Evolutionary conservation across 2,797 vertebrate species (phyloP), one percentile per base, ranked within the genome.

Genomic region (Eospalax fontanierii): DNA sequence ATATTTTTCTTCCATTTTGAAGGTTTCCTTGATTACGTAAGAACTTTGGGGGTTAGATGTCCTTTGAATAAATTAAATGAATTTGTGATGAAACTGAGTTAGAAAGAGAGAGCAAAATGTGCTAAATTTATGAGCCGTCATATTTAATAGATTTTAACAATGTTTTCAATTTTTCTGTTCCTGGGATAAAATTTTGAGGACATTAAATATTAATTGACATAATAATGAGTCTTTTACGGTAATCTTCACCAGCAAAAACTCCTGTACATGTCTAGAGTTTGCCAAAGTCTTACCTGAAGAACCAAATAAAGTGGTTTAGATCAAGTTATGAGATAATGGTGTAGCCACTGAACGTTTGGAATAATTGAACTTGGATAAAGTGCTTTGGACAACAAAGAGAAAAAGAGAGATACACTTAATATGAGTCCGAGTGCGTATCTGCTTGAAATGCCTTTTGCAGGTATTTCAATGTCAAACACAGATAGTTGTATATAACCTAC

Each of bases 381-480:
- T 75, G 22, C 18, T 50, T 89, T 54, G 24, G 12, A 33, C 9
- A 24, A 26, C 22, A 26, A 22, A 87, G 16, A 30, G 11, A 30
- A 65, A 18, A 1, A n/a, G 0, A 38, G 35, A 79, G 26, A 16
- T 7, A 16, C 30, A 68, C 12, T n/a, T 66, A 84, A 24, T 59
- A 54, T 43, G 59, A 5, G 2, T 30, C 33, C 59, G 10, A 70
- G 9, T 0, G 0, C 9, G 57, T 3, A 2, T 76, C 30, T 83
- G 2, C 35, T 5, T 76, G 43, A 89, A 85, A 89, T 54, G 21
- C 3, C 33, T 90, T 86, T 38, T 38, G 38, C 3, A 75, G 75
- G 24, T 81, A 38, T 82, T 73, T 82, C 54, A 87, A 78, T 75
- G 38, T 57, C 9, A 92, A 89, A 87, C 40, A 63, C 40, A 81